Percentiles rank a stretch among this genome's conserved stretches.
These are phyloP conservation scores for Caenorhabditis sp. DNA, from an alignment of 2,888 invertebrate genomes.

Conservation along the genomic window DNA sequence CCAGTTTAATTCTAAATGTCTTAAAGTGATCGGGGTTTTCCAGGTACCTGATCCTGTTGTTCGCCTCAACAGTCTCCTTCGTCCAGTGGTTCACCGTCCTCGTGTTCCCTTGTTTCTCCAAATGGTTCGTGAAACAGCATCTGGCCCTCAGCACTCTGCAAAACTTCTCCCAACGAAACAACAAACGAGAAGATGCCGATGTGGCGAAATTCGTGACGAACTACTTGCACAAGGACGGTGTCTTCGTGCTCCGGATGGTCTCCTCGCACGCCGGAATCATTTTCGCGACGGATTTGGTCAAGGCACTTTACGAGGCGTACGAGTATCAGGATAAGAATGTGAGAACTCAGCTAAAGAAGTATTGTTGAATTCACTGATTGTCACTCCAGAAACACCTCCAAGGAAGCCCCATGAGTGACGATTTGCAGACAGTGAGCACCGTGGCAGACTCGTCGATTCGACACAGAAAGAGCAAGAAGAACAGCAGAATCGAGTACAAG, in stretches of 20 bases:
- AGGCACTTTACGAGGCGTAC: slow-evolving; percentile 74
- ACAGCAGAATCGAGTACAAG: slow-evolving; percentile 46
- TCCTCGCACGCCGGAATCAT: slow-evolving; percentile 80
- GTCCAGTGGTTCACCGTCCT: slow-evolving; percentile 79
- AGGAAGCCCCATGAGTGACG: slow-evolving; percentile 46
- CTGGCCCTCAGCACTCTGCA: slow-evolving; percentile 75
- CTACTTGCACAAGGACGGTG: slow-evolving; percentile 80
- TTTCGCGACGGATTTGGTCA: slow-evolving; percentile 78
- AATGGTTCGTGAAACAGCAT: slow-evolving; percentile 79
- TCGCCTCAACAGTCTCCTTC: slow-evolving; percentile 75
- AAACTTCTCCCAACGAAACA: slow-evolving; percentile 54
- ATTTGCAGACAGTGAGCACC: slow-evolving; percentile 47
- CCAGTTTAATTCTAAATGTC: background rate
- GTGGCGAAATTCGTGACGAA: slow-evolving; percentile 76
- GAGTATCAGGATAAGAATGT: slow-evolving; percentile 54
- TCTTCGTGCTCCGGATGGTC: slow-evolving; percentile 82
- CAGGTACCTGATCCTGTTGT: slow-evolving; percentile 78
- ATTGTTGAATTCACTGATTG: slow-evolving; percentile 11
- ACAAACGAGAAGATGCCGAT: slow-evolving; percentile 65
- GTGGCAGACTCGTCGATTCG: slow-evolving; percentile 46
- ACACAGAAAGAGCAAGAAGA: slow-evolving; percentile 46
- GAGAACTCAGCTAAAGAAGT: background rate
- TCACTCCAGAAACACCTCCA: slow-evolving; percentile 46
- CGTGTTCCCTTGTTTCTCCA: slow-evolving; percentile 79
- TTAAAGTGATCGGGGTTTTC: slow-evolving; percentile 1